These are phyloP conservation scores for Nemopilema nomurai DNA, from an alignment of 30 jellyfish, hydroid and myxozoan genomes.

Conservation along the genomic window DNA sequence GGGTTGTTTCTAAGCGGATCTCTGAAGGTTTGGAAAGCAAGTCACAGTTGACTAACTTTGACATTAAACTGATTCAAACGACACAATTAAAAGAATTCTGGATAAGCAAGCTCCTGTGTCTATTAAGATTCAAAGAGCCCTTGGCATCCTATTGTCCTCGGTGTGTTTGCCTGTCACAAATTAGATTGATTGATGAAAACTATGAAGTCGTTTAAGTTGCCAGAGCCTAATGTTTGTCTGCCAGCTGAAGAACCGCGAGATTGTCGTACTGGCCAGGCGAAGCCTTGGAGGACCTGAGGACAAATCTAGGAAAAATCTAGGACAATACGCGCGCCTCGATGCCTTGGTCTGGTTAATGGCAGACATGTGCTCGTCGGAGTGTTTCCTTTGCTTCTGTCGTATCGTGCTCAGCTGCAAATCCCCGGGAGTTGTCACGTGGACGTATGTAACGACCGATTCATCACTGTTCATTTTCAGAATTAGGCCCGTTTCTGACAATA, in stretches of 20 bases:
- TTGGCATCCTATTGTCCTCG: neutral
- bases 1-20: neutral
- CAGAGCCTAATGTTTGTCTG: neutral
- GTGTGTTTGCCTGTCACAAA: neutral
- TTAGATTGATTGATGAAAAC: neutral
- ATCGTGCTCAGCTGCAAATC: constrained; percentile 28
- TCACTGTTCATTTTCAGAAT: neutral
- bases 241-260: neutral
- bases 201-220: neutral
- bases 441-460: constrained; percentile 17
- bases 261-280: neutral
- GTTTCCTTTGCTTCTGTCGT: constrained; percentile 52
- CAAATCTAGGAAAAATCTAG: neutral
- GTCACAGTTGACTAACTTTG: neutral
- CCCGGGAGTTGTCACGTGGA: constrained; percentile 26
- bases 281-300: neutral
- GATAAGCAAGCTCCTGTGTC: neutral
- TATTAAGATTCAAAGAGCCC: neutral
- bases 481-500: neutral
- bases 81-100: neutral
- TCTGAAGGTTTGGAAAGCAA: neutral
- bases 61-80: neutral
- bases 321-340: too few relatives aligned
- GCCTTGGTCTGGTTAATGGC: neutral
- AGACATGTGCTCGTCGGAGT: constrained; percentile 45